A percentile compares a stretch with the other conserved stretches of the same genome.
These are phyloP conservation scores for Astreopora myriophthalma DNA, from an alignment of 64 coral and sea anemone species.

Conservation along the genomic window DNA sequence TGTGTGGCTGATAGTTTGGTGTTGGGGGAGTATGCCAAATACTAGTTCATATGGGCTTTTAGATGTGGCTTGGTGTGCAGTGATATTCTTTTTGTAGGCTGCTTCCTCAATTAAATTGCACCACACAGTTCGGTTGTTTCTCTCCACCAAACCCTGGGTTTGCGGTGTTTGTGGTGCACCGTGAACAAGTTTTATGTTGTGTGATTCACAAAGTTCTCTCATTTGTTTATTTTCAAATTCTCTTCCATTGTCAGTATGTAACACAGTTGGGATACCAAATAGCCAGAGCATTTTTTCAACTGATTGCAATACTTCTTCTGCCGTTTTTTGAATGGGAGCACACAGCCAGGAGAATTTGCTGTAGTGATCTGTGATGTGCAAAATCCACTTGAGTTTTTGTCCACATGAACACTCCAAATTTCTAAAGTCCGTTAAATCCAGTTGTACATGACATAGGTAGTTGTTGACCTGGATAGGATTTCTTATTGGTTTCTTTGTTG, in stretches of 20 bases:
- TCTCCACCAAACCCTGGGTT: too few relatives aligned
- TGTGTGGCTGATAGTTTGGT: too few relatives aligned
- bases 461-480: conserved; percentile 2
- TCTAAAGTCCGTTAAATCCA: too few relatives aligned
- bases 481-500: too few relatives aligned
- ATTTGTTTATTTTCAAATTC: conserved; percentile 13
- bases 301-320: conserved; percentile 2
- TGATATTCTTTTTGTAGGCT: too few relatives aligned
- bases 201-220: conserved; percentile 1
- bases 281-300: neutral
- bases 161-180: too few relatives aligned
- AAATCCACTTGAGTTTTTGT: conserved; percentile 10
- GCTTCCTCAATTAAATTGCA: too few relatives aligned
- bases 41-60: too few relatives aligned
- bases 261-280: conserved; percentile 14
- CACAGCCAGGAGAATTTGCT: conserved; percentile 22
- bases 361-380: conserved; percentile 22
- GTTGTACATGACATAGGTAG: neutral
- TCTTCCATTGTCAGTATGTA: conserved; percentile 31
- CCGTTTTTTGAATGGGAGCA: neutral
- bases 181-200: too few relatives aligned
- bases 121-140: too few relatives aligned
- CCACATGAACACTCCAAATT: neutral
- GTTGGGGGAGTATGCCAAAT: too few relatives aligned
- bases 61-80: too few relatives aligned